Evolutionary conservation across 2,113 vertebrate genomes (phyloP).

Genomic region (Campylorhamphus procurvoides): DNA sequence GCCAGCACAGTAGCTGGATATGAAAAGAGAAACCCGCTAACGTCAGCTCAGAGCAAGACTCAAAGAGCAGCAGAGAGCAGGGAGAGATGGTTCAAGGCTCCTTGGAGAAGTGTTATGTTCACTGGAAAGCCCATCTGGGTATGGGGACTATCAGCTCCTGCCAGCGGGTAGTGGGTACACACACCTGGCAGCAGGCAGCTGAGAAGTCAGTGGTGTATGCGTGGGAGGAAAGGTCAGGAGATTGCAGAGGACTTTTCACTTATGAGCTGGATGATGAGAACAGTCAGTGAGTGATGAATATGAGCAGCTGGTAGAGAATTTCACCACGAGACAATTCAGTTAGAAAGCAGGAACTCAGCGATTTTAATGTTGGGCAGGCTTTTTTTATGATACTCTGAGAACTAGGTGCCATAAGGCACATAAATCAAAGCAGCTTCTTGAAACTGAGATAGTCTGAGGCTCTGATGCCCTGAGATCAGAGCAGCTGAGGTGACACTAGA

Average conservation of each 20-base stretch:
- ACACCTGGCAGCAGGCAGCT: not conserved
- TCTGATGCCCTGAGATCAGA: not conserved
- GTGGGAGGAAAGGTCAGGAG: constrained; percentile 14
- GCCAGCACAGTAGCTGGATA: constrained; percentile 58
- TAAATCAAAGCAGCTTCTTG: constrained; percentile 47
- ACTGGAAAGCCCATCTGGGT: not conserved
- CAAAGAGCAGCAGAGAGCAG: not conserved
- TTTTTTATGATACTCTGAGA: constrained; percentile 19
- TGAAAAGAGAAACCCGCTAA: constrained; percentile 35
- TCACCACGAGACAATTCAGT: not conserved
- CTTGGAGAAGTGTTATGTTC: fast-evolving
- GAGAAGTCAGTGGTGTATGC: not conserved
- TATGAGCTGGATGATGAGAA: not conserved
- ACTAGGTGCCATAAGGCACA: constrained; percentile 21
- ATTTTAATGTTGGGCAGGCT: not conserved
- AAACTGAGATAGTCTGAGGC: constrained; percentile 23
- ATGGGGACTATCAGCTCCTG: not conserved
- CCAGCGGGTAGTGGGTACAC: not conserved
- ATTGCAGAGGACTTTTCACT: constrained; percentile 35
- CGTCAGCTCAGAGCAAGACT: not conserved
- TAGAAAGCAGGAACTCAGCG: constrained; percentile 25
- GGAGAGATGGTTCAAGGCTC: not conserved
- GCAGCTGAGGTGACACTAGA: constrained; percentile 39
- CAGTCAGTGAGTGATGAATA: not conserved
- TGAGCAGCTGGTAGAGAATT: constrained; percentile 26